A percentile compares a stretch with the other conserved stretches of the same genome.
phyloP scores from a whole-genome alignment of 2,888 invertebrate species.

The Cephus pygmeus region DNA sequence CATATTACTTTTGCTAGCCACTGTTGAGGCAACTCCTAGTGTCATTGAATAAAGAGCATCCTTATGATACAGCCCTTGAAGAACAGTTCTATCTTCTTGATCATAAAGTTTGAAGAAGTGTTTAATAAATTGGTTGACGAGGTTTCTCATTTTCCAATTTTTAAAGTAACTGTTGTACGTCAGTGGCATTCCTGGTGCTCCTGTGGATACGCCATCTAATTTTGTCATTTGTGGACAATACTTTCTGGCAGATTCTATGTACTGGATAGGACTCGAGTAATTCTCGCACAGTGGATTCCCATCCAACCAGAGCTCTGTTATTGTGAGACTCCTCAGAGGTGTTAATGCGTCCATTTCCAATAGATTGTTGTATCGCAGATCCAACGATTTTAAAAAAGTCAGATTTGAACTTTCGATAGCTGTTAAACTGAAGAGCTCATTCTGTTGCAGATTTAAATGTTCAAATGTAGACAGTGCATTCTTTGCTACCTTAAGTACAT shows the following conservation, averaged over 20 bases:
- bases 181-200: conserved; percentile 41
- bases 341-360: conserved; percentile 49
- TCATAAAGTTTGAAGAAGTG: conserved; percentile 77
- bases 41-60: conserved; percentile 74
- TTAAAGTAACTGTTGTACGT: conserved; percentile 39
- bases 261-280: conserved; percentile 71
- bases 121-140: conserved; percentile 74
- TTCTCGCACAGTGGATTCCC: conserved; percentile 79
- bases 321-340: conserved; percentile 60
- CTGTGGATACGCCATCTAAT: conserved; percentile 69
- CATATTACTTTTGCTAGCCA: conserved; percentile 59
- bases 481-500: conserved; percentile 62
- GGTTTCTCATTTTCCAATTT: conserved; percentile 29
- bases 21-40: conserved; percentile 32
- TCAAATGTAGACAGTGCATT: conserved; percentile 45
- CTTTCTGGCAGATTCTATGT: conserved; percentile 69
- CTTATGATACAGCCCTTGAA: conserved; percentile 74
- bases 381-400: conserved; percentile 46
- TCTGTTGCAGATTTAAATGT: conserved; percentile 48
- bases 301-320: conserved; percentile 72
- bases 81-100: conserved; percentile 67
- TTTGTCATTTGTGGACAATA: conserved; percentile 69
- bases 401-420: conserved; percentile 41
- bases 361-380: conserved; percentile 57
- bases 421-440: conserved; percentile 44